These are phyloP conservation scores for Drosophila prolongata DNA, from an alignment of 2,888 invertebrate genomes.

Conservation along the genomic window DNA sequence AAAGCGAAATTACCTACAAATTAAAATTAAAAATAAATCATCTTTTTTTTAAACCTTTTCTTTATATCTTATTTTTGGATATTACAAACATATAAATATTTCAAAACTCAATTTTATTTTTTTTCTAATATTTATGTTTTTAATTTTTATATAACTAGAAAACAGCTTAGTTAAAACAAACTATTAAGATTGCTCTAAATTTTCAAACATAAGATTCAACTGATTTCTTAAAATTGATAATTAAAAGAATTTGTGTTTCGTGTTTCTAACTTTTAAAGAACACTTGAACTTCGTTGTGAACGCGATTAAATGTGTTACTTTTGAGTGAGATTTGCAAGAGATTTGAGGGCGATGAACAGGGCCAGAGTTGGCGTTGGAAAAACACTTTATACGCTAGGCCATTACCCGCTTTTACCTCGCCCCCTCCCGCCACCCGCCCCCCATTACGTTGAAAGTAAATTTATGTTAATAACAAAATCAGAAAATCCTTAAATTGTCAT, in stretches of 20 bases:
- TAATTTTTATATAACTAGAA: no score
- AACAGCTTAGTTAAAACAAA: no score
- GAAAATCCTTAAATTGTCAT: constrained; percentile 78
- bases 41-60: no score
- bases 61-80: no score
- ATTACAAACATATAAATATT: no score
- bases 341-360: constrained; percentile 2
- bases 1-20: no score
- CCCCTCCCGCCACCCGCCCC: background rate
- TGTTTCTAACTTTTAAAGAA: background rate
- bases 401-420: constrained; percentile 39
- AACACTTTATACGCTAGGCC: constrained; percentile 38
- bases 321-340: constrained; percentile 10
- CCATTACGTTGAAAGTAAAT: constrained; percentile 52
- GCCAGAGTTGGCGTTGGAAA: background rate
- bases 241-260: no score
- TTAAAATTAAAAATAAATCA: no score
- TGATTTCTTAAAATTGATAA: no score
- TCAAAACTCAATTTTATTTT: no score
- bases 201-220: no score
- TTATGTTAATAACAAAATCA: constrained; percentile 76
- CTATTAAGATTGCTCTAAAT: no score
- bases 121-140: background rate
- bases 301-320: background rate
- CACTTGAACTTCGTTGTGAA: background rate